These are phyloP conservation scores for Hypotaenidia philippensis DNA, from an alignment of 2,797 vertebrate species.

Conservation along the genomic window DNA sequence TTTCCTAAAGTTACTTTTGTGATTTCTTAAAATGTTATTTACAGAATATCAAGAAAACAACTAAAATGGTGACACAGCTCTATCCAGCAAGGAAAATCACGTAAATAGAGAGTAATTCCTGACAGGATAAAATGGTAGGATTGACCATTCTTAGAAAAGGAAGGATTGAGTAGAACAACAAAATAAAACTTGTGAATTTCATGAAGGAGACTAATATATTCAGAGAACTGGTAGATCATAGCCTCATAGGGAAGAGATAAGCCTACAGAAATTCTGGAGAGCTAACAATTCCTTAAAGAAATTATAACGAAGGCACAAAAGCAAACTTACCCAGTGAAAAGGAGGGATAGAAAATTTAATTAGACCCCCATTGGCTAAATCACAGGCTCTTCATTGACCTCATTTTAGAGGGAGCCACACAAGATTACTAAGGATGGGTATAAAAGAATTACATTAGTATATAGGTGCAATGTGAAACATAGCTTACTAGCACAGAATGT, in stretches of 20 bases:
- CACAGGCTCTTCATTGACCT: not conserved
- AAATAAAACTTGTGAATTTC: not conserved
- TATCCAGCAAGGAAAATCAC: not conserved
- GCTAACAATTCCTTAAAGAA: not conserved
- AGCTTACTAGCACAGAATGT: not conserved
- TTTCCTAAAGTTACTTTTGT: not conserved
- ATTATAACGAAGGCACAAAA: not conserved
- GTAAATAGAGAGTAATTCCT: not conserved
- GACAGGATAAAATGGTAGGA: not conserved
- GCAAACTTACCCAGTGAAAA: not conserved
- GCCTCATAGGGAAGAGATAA: not conserved
- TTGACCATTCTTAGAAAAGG: not conserved
- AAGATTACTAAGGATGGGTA: not conserved
- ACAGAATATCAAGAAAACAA: not conserved
- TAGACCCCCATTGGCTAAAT: not conserved
- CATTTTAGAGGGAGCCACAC: not conserved
- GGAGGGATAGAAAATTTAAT: not conserved
- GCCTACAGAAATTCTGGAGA: not conserved
- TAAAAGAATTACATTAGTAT: not conserved
- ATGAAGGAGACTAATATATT: not conserved
- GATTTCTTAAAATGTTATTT: not conserved
- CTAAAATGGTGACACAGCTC: not conserved
- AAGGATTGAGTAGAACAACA: not conserved
- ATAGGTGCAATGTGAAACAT: fast-evolving
- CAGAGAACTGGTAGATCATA: not conserved